Evolutionary conservation across 2,888 invertebrate genomes (phyloP), one percentile per base, ranked within the genome.

Genomic region (Lacanobia oleracea): DNA sequence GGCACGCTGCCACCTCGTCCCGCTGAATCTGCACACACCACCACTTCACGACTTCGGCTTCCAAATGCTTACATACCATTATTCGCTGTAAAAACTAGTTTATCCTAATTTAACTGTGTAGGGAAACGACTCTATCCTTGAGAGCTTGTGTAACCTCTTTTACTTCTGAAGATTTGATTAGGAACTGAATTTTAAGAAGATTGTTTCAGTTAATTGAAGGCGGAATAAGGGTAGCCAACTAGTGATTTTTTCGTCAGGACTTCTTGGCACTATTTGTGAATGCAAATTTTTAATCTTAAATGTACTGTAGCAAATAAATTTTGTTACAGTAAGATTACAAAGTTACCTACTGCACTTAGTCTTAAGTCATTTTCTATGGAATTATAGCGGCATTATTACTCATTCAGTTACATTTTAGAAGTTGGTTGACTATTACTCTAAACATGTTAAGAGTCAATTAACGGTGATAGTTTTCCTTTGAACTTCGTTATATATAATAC

Each of bases 1-100:
- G 94, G 94, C 93, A 88, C 67, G 48, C 67, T 88, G 94, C 94
- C 94, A 94, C 87, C 83, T 83, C 81, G 78, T 75, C 72, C 74
- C 79, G 87, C 88, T 89, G 87, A 88, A 83, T 87, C 83, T 78
- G 85, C 88, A 85, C 83, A 85, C 85, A 71, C 76, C 79, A 69
- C 81, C 85, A 87, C 86, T 89, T 86, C 85, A 86, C 82, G 75
- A 82, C 87, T 85, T 77, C 81, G 40, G 59, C 21, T 82, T 82
- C 75, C 74, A 53, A 83, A 84, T 84, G 74, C 82, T 83, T 79
- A 82, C 81, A 73, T 73, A 79, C 73, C 65, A 77, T 80, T 84
- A 80, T 82, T 82, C 59, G 63, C 53, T 63, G 72, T 79, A 84
- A 85, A 86, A 84, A 82, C 76, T 84, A 80, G 68, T 80, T 82